These are phyloP conservation scores for Pholis gunnellus DNA, from an alignment of 2,113 vertebrate species.

Conservation along the genomic window DNA sequence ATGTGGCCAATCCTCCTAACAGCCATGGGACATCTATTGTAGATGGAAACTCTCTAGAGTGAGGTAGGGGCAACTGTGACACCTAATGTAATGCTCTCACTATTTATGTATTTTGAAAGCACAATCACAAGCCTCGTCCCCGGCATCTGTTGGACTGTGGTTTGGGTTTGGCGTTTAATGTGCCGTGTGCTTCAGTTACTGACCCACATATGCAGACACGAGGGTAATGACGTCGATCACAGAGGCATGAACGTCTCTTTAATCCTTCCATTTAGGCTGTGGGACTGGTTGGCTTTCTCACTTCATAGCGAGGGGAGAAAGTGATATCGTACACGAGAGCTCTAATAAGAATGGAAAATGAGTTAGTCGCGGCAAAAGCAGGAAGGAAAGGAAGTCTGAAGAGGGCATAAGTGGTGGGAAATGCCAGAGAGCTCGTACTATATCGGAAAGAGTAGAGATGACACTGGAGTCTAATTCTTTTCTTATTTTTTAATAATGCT, in stretches of 20 bases:
- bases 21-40: constrained; percentile 70
- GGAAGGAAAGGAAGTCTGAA: background rate
- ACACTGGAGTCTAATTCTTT: background rate
- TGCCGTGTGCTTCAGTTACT: constrained; percentile 53
- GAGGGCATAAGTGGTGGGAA: background rate
- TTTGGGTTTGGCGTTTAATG: constrained; percentile 46
- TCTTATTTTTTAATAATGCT: background rate
- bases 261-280: constrained; percentile 60
- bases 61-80: constrained; percentile 53
- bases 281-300: constrained; percentile 35
- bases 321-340: constrained; percentile 32
- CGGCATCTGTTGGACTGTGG: constrained; percentile 49
- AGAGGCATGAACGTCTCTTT: constrained; percentile 63
- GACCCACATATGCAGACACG: constrained; percentile 65
- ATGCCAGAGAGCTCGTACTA: background rate
- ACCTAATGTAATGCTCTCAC: constrained; percentile 56
- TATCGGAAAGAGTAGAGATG: background rate
- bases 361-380: background rate
- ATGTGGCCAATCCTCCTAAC: constrained; percentile 71
- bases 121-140: constrained; percentile 54
- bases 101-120: constrained; percentile 16
- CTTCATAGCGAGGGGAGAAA: constrained; percentile 36
- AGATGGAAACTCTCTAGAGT: constrained; percentile 51
- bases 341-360: constrained; percentile 17
- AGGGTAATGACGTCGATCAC: constrained; percentile 64